Percentiles rank a stretch among this genome's conserved stretches.
Conservation (phyloP, 2,888 invertebrate genomes). For the Piscicola geometra region DNA sequence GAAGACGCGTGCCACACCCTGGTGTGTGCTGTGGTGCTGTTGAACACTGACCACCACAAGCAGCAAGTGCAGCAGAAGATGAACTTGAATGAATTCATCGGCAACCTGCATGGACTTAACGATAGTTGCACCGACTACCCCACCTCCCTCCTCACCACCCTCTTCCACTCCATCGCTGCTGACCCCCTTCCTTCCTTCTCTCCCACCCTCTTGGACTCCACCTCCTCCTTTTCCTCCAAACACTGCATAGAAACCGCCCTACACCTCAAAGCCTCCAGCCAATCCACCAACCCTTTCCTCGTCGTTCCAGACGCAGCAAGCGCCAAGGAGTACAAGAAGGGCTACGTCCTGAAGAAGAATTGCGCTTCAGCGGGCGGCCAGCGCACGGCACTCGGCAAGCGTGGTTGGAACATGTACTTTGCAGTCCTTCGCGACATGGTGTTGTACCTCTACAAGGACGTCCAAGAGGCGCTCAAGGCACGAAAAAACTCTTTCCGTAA, state of each 20-base stretch:
- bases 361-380: conserved; percentile 7
- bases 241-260: neutral
- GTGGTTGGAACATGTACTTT: conserved; percentile 33
- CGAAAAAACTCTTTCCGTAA: neutral
- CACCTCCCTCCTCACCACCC: neutral
- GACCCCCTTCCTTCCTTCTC: neutral
- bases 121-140: conserved; percentile 57
- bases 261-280: neutral
- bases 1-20: conserved; percentile 92
- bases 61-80: conserved; percentile 56
- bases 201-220: too few relatives aligned
- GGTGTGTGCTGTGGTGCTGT: conserved; percentile 95
- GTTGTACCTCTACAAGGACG: conserved; percentile 46
- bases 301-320: conserved; percentile 46
- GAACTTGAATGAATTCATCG: neutral
- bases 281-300: neutral
- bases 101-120: conserved; percentile 15
- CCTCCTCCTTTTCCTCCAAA: neutral
- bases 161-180: conserved; percentile 10
- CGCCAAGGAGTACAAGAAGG: conserved; percentile 72
- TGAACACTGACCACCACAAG: conserved; percentile 71
- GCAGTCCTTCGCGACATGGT: conserved; percentile 24
- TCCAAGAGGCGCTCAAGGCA: conserved; percentile 45
- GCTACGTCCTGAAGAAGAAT: conserved; percentile 28
- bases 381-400: conserved; percentile 21